These are phyloP conservation scores for Mobula hypostoma DNA, from an alignment of 2,113 vertebrate species.

Conservation along the genomic window DNA sequence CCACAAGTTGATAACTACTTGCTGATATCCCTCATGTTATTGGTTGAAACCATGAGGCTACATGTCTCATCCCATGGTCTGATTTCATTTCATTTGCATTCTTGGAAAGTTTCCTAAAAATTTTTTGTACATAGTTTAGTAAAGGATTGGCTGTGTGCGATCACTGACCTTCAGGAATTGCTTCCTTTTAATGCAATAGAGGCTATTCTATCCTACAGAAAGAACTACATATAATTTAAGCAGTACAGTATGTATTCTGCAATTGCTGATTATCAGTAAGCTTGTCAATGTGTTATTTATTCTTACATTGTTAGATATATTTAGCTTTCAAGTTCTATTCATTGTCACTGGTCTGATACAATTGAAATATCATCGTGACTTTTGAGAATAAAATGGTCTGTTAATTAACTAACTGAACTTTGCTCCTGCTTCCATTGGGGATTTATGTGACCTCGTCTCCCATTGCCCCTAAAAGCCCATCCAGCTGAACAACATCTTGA, in stretches of 20 bases:
- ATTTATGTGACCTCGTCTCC: not conserved
- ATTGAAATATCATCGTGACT: not conserved
- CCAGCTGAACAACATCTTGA: too few relatives aligned
- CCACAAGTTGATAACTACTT: conserved; percentile 2
- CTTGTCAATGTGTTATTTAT: not conserved
- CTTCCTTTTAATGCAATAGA: not conserved
- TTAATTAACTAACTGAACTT: not conserved
- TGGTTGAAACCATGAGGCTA: conserved; percentile 18
- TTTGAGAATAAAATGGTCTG: too few relatives aligned
- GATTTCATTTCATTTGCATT: conserved; percentile 29
- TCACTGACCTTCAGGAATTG: conserved; percentile 23
- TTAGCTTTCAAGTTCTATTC: not conserved
- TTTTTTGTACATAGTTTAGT: conserved; percentile 7
- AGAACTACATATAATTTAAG: not conserved
- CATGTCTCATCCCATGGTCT: not conserved
- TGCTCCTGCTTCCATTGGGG: not conserved
- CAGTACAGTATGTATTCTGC: not conserved
- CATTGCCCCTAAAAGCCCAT: too few relatives aligned
- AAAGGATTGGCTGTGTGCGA: not conserved
- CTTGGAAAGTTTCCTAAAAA: conserved; percentile 28
- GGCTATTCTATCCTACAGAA: not conserved
- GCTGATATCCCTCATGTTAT: not conserved
- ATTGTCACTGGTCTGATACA: not conserved
- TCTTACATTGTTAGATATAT: not conserved
- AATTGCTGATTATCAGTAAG: not conserved